These are phyloP conservation scores for Sterrhoptilus dennistouni DNA, from an alignment of 2,113 vertebrate genomes.

Conservation along the genomic window DNA sequence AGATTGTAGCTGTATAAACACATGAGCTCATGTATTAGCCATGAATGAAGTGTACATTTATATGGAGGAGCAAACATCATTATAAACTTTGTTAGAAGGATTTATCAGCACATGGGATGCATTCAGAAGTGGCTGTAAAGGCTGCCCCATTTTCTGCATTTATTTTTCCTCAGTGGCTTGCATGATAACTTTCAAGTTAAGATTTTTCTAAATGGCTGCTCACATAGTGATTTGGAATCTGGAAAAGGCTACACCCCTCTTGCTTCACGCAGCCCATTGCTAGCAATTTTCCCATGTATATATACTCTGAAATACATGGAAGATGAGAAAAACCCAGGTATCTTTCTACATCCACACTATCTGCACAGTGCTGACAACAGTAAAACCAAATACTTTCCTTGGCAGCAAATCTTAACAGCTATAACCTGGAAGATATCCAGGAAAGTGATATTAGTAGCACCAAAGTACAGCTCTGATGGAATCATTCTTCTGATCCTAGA, in stretches of 20 bases:
- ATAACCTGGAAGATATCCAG: slow-evolving; percentile 23
- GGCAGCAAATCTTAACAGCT: slow-evolving; percentile 27
- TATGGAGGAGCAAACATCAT: neutral
- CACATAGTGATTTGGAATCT: neutral
- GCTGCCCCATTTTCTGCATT: neutral
- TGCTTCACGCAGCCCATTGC: neutral
- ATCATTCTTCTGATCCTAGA: neutral
- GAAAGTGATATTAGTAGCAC: neutral
- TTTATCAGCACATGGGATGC: neutral
- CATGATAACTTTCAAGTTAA: neutral
- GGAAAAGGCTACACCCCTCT: neutral
- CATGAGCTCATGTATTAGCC: neutral
- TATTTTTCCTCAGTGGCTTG: neutral
- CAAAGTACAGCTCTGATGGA: neutral
- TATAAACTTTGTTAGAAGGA: neutral
- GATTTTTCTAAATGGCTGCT: neutral
- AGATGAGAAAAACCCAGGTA: neutral
- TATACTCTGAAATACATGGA: neutral
- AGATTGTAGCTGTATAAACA: slow-evolving; percentile 29
- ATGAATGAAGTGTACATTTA: neutral
- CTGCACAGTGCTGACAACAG: slow-evolving; percentile 27
- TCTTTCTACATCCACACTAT: neutral
- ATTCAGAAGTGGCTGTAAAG: neutral
- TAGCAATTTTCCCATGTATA: neutral
- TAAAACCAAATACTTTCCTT: slow-evolving; percentile 40